These are phyloP conservation scores for Fregetta grallaria DNA, from an alignment of 2,113 vertebrate genomes.

Conservation along the genomic window DNA sequence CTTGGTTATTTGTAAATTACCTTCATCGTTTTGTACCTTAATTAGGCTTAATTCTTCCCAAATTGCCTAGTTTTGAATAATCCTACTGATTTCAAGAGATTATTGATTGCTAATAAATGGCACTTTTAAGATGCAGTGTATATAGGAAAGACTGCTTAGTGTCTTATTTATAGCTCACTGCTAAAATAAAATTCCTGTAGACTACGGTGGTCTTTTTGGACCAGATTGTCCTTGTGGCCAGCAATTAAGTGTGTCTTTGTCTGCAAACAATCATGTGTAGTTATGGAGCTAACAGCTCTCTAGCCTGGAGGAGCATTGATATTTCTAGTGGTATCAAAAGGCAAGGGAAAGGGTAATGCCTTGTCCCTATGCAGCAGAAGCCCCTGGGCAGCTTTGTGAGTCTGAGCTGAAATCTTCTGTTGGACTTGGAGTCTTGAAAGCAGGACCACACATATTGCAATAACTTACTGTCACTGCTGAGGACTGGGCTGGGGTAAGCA, in stretches of 20 bases:
- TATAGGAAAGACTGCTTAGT: background rate
- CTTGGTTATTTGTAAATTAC: background rate
- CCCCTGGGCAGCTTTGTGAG: background rate
- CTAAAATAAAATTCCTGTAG: background rate
- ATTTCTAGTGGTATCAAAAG: background rate
- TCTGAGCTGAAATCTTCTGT: background rate
- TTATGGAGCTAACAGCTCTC: background rate
- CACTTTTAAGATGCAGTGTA: background rate
- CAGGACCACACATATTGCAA: accelerated
- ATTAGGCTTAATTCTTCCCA: background rate
- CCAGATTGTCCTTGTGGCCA: background rate
- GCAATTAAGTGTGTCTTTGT: background rate
- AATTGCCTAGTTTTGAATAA: background rate
- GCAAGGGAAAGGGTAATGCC: background rate
- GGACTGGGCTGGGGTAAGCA: background rate
- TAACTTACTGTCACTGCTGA: background rate
- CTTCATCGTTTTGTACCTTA: background rate
- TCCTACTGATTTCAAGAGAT: background rate
- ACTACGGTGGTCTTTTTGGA: background rate
- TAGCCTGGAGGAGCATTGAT: background rate
- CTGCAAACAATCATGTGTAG: background rate
- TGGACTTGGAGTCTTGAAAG: background rate
- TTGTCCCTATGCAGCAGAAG: background rate
- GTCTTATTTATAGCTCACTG: background rate
- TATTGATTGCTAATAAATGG: background rate